Base-by-base conservation (phyloP, 2,888 invertebrate species). In the Drosophila setosimentum region DNA sequence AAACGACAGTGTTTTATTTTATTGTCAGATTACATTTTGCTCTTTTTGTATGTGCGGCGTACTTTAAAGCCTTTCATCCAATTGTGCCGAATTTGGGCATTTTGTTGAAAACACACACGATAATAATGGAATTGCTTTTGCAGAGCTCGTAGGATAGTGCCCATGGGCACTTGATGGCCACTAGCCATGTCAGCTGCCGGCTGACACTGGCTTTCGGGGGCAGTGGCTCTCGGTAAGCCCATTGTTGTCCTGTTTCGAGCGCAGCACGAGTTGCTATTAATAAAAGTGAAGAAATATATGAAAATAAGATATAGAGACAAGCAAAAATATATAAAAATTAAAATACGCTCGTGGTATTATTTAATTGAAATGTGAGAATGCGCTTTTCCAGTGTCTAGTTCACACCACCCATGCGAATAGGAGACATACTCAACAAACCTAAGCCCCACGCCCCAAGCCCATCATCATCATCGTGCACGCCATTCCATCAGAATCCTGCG, bases 361-460 rank as follows among this genome's bases (percentile, higher is more conserved):
- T 83, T 82, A 82, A 85, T 82, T 83, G 83, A 87, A 87, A 87
- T 87, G 79, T 83, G 87, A 82, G 87, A 87, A 87, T 87, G 87
- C 84, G 86, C 87, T 87, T 87, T 87, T 87, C 55, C 73, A 82
- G 77, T 65, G 59, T 49, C 83, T 64, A 72, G 78, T 78, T 83
- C 66, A 69, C 58, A 63, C 50, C 37, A 55, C 27, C 50, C 42
- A 40, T 63, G 50, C 49, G 61, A 57, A 74, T 62, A 27, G 8
- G 45, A 42, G 30, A 29, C 27, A 35, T 37, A 30, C 24, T 33
- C 29, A 51, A 16, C 45, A 45, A 45, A 24, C 45, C 45, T 45
- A 62, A 48, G 6, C 42, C 21, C 24, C 32, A 50, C n/a, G 33
- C 45, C 45, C 45, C n/a, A n/a, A n/a, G n/a, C 2, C 24, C 33